A percentile compares a stretch with the other conserved stretches of the same genome.
Conservation (phyloP, 2,888 invertebrate species). For the Orchesellides sinensis region DNA sequence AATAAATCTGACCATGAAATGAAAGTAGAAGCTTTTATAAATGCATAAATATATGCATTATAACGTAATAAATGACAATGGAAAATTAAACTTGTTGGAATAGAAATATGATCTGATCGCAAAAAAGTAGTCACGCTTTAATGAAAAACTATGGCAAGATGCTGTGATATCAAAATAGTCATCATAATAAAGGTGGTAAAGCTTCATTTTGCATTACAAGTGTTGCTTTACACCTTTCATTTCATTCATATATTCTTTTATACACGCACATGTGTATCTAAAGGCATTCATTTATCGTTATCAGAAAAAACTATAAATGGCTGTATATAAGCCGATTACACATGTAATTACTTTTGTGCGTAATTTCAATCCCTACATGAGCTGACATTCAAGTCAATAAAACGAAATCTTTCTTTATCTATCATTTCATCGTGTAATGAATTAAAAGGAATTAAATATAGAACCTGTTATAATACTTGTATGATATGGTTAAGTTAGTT, state of each 20-base stretch:
- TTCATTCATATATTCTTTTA: not conserved
- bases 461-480: not conserved
- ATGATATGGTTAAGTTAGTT: not conserved
- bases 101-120: slow-evolving; percentile 24
- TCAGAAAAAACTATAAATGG: not conserved
- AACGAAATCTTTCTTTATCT: not conserved
- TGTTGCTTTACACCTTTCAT: slow-evolving; percentile 1
- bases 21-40: slow-evolving; percentile 30
- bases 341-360: not conserved
- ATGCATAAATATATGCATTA: too few relatives aligned
- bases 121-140: slow-evolving; percentile 27
- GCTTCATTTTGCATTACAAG: slow-evolving; percentile 1
- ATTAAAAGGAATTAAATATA: not conserved
- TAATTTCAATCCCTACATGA: not conserved
- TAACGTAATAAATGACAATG: slow-evolving; percentile 6
- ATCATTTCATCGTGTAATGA: not conserved
- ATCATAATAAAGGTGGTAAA: not conserved
- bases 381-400: not conserved
- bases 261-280: not conserved
- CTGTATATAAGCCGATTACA: slow-evolving; percentile 21
- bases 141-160: not conserved
- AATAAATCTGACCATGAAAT: slow-evolving; percentile 50
- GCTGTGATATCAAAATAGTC: not conserved
- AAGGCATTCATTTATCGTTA: not conserved
- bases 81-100: not conserved